phyloP scores from a whole-genome alignment of 2,113 vertebrate species.

The Spermophilus dauricus region DNA sequence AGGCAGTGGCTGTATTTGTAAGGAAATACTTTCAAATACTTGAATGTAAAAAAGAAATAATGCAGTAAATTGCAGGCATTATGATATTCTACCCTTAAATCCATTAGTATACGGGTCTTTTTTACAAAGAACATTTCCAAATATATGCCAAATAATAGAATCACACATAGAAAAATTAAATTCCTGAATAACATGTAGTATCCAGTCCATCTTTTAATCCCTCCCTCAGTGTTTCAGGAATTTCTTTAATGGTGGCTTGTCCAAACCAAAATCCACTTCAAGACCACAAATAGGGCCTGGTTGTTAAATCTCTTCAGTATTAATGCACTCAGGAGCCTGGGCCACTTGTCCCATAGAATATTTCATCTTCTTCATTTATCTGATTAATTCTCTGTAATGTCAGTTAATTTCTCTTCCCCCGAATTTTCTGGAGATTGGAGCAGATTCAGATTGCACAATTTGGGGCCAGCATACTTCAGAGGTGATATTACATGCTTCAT shows the following conservation, averaged over 20 bases:
- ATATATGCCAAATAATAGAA: slow-evolving; percentile 41
- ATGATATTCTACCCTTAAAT: neutral
- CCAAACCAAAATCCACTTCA: neutral
- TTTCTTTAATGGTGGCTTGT: slow-evolving; percentile 17
- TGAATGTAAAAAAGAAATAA: slow-evolving; percentile 47
- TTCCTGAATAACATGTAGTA: neutral
- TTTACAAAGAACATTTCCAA: neutral
- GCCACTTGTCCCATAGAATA: neutral
- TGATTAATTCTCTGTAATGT: neutral
- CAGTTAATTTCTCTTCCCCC: neutral
- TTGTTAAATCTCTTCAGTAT: neutral
- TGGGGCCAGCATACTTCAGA: neutral
- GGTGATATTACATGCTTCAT: neutral
- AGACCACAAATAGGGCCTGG: neutral
- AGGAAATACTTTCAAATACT: slow-evolving; percentile 24
- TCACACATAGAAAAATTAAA: neutral
- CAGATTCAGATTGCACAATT: neutral
- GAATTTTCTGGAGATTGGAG: neutral
- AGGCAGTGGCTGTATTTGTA: neutral
- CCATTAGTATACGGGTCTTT: neutral
- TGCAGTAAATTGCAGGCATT: neutral
- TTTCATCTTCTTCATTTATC: neutral
- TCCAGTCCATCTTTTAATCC: neutral
- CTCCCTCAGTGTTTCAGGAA: neutral
- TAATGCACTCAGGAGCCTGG: neutral